A percentile compares a stretch with the other conserved stretches of the same genome.
phyloP scores from a whole-genome alignment of 2,113 vertebrate species.

The Cheirogaleus medius region DNA sequence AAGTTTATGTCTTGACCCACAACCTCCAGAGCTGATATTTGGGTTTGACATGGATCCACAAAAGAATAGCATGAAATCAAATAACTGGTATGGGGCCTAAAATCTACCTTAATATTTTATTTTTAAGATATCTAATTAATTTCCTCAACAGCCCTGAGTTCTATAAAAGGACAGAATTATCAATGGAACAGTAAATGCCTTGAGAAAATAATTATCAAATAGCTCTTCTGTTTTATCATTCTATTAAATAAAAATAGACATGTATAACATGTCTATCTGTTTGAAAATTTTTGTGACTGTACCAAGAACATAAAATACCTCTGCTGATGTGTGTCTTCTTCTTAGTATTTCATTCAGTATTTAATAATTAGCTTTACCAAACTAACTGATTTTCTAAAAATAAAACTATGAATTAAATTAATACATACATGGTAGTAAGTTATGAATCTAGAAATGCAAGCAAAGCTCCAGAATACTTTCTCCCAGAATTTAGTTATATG shows the following conservation, averaged over 20 bases:
- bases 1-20: background rate
- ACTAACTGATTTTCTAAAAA: slow-evolving; percentile 24
- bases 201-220: background rate
- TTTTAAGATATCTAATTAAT: background rate
- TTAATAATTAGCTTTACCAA: slow-evolving; percentile 28
- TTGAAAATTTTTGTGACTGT: background rate
- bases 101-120: background rate
- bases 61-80: background rate
- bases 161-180: background rate
- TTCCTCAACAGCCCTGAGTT: background rate
- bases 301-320: background rate
- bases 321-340: background rate
- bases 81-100: background rate
- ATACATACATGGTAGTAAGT: background rate
- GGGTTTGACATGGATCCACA: background rate
- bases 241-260: background rate
- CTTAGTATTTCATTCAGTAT: background rate
- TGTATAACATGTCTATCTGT: background rate
- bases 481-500: background rate
- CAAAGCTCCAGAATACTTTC: background rate
- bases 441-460: slow-evolving; percentile 22
- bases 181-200: background rate
- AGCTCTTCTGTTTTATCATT: background rate
- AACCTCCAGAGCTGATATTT: background rate
- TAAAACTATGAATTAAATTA: slow-evolving; percentile 25